phyloP scores from a whole-genome alignment of 2,888 invertebrate species.

The Cheilosia urbana region DNA sequence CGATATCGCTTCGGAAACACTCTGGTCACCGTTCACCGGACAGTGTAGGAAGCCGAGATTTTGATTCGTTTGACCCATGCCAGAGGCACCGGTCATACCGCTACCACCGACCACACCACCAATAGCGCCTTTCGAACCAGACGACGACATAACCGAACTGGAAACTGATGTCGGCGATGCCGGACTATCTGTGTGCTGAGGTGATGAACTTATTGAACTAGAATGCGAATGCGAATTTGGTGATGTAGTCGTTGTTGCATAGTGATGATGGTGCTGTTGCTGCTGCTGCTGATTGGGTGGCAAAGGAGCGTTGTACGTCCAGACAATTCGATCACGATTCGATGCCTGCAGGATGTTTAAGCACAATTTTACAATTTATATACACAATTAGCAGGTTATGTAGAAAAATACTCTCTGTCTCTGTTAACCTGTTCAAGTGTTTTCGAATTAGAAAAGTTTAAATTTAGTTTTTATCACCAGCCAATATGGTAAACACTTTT shows the following conservation, averaged over 20 bases:
- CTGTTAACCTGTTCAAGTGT: constrained; percentile 45
- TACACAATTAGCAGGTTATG: constrained; percentile 16
- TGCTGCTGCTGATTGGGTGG: constrained; percentile 81
- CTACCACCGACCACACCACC: constrained; percentile 78
- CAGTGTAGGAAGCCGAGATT: constrained; percentile 80
- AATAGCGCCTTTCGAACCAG: constrained; percentile 87
- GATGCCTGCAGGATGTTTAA: constrained; percentile 79
- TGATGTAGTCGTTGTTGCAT: constrained; percentile 78
- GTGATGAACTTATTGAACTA: constrained; percentile 84
- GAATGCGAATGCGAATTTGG: constrained; percentile 84
- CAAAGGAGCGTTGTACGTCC: constrained; percentile 95
- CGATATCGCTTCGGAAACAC: constrained; percentile 93
- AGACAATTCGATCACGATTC: constrained; percentile 89
- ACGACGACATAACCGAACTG: constrained; percentile 93
- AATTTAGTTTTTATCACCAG: constrained; percentile 30
- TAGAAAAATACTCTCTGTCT: constrained; percentile 18
- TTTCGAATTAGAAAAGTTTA: constrained; percentile 10
- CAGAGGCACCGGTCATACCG: constrained; percentile 74
- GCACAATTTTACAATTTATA: constrained; percentile 1
- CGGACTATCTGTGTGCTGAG: constrained; percentile 88
- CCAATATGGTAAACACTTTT: constrained; percentile 54
- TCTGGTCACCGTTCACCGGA: constrained; percentile 87
- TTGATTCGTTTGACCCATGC: constrained; percentile 77
- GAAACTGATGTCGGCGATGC: constrained; percentile 94
- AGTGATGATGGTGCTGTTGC: constrained; percentile 83